These are phyloP conservation scores for Acleris cristana DNA, from an alignment of 2,888 invertebrate species.

Conservation along the genomic window DNA sequence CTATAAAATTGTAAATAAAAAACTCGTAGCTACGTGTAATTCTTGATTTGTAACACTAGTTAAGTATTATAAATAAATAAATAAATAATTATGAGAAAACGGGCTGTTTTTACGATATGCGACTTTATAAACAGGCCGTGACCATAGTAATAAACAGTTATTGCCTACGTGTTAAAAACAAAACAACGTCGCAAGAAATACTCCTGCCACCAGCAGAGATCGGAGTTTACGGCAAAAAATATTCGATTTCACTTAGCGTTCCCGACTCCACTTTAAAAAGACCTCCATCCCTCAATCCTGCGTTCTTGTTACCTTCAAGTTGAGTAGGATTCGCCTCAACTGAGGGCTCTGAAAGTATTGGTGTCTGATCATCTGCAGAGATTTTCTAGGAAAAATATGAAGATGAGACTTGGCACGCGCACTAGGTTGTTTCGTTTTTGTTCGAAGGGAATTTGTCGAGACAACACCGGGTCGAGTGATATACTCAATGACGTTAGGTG, in stretches of 20 bases:
- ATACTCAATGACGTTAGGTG: conserved; percentile 33
- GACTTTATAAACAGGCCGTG: too few relatives aligned
- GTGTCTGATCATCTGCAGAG: conserved; percentile 48
- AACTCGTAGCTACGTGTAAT: too few relatives aligned
- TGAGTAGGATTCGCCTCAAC: neutral
- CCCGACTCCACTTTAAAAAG: conserved; percentile 34
- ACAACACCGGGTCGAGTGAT: conserved; percentile 42
- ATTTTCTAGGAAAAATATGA: conserved; percentile 56
- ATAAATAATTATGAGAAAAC: too few relatives aligned
- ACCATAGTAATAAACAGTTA: conserved; percentile 16
- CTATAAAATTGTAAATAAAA: too few relatives aligned
- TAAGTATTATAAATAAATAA: too few relatives aligned
- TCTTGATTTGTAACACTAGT: too few relatives aligned
- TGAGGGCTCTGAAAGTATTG: conserved; percentile 37
- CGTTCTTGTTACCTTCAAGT: neutral
- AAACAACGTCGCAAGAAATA: conserved; percentile 30
- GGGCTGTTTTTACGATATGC: too few relatives aligned
- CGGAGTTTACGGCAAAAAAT: conserved; percentile 48
- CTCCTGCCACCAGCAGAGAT: conserved; percentile 40
- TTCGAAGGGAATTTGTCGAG: conserved; percentile 49
- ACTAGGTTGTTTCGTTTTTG: conserved; percentile 53
- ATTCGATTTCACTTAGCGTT: conserved; percentile 52
- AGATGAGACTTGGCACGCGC: conserved; percentile 55
- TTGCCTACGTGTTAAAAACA: conserved; percentile 34
- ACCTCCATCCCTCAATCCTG: conserved; percentile 6